phyloP scores from a whole-genome alignment of 2,797 vertebrate species.

The Xiphorhynchus erythropygius region DNA sequence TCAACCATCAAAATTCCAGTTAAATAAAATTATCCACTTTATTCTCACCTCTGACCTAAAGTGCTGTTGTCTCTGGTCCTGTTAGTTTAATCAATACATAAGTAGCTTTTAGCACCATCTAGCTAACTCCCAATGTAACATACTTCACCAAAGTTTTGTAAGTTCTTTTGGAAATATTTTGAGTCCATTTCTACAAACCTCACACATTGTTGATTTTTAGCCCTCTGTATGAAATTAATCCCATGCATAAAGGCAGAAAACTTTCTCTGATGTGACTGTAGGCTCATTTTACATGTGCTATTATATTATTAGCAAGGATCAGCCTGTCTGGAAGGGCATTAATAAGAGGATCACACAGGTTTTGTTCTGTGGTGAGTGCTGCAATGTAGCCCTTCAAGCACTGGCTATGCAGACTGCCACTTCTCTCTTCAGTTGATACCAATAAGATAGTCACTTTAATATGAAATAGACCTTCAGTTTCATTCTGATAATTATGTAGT shows the following conservation, averaged over 20 bases:
- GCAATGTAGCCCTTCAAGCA: background rate
- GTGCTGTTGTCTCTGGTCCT: background rate
- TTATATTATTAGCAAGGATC: background rate
- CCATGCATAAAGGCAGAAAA: background rate
- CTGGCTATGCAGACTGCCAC: background rate
- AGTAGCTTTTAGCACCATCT: constrained; percentile 35
- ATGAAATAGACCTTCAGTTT: background rate
- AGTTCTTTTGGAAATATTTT: background rate
- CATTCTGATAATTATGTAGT: background rate
- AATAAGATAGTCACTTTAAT: background rate
- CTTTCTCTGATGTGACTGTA: background rate
- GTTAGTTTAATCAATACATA: background rate
- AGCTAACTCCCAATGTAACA: background rate
- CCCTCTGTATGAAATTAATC: background rate
- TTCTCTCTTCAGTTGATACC: background rate
- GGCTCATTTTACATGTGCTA: background rate
- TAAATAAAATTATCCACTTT: background rate
- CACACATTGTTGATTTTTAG: background rate
- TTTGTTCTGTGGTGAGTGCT: background rate
- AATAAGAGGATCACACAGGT: background rate
- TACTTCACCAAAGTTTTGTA: background rate
- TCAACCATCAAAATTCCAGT: background rate
- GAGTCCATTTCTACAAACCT: background rate
- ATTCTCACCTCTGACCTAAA: background rate
- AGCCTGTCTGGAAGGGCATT: background rate